Conservation (phyloP, 2,113 vertebrate species). For the Gobio gobio region DNA sequence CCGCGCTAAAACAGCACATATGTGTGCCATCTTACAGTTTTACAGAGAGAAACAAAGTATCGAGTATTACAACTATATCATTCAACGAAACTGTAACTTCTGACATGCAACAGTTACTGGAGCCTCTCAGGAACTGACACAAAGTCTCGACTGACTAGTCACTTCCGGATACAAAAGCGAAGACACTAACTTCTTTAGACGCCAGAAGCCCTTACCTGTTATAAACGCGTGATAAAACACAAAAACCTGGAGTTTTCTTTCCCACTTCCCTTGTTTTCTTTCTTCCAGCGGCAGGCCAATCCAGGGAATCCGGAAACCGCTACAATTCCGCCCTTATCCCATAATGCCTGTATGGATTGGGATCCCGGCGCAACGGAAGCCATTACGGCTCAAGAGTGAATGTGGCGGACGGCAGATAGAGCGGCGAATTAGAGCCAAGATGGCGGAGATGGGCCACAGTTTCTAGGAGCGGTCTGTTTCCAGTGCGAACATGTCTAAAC, state of each 20-base stretch:
- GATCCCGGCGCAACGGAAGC: constrained; percentile 57
- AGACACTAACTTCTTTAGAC: neutral
- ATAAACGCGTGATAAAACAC: constrained; percentile 59
- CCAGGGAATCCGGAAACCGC: constrained; percentile 78
- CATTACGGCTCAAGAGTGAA: constrained; percentile 67
- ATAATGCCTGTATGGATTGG: constrained; percentile 44
- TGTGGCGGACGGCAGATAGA: fast-evolving
- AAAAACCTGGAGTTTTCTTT: constrained; percentile 49
- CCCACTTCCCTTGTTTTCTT: constrained; percentile 59
- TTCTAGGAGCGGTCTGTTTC: constrained; percentile 25
- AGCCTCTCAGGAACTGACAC: neutral
- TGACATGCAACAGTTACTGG: constrained; percentile 16
- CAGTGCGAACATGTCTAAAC: constrained; percentile 8
- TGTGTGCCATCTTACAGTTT: neutral
- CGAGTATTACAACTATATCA: neutral
- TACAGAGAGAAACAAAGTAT: neutral
- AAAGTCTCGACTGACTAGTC: neutral
- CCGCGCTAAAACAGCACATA: neutral
- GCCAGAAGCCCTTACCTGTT: constrained; percentile 68
- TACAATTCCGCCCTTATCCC: constrained; percentile 68
- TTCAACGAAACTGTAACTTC: neutral
- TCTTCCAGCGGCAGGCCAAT: constrained; percentile 70
- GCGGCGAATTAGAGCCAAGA: constrained; percentile 63
- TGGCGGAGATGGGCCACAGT: constrained; percentile 59
- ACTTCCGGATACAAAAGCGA: constrained; percentile 5